phyloP scores from a whole-genome alignment of 2,113 vertebrate genomes.

The Dinomys branickii region DNA sequence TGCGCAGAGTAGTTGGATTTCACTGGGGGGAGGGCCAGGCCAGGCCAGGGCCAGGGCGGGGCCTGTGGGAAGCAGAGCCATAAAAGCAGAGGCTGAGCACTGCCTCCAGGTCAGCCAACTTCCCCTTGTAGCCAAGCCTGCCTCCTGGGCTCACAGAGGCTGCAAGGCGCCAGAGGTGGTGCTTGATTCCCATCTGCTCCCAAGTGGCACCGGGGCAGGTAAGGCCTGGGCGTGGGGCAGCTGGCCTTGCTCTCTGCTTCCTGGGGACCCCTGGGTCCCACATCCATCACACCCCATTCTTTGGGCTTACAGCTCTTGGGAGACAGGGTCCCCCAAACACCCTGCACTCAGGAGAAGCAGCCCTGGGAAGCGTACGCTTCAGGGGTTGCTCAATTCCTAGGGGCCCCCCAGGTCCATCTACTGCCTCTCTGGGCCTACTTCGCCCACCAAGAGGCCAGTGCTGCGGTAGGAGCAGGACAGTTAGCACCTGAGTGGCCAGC shows the following conservation, averaged over 20 bases:
- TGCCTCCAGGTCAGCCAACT: not conserved
- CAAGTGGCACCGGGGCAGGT: not conserved
- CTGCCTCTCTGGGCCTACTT: not conserved
- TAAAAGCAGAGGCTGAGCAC: not conserved
- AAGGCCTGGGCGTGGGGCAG: not conserved
- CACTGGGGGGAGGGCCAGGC: not conserved
- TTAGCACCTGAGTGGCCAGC: not conserved
- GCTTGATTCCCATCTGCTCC: not conserved
- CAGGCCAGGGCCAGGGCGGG: not conserved
- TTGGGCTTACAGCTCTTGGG: not conserved
- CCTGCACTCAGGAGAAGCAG: not conserved
- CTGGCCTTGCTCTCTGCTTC: too few relatives aligned
- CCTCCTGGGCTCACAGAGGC: not conserved
- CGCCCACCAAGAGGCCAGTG: not conserved
- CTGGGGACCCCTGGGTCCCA: rapidly evolving
- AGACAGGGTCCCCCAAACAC: not conserved
- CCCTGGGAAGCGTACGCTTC: not conserved
- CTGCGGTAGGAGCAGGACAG: not conserved
- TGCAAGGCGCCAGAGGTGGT: not conserved
- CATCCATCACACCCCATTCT: not conserved
- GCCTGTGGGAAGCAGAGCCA: rapidly evolving
- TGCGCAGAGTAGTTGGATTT: conserved; percentile 50
- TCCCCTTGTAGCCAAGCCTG: rapidly evolving
- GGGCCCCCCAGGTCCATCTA: rapidly evolving
- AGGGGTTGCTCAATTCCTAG: not conserved